Base-by-base conservation (phyloP, 2,113 vertebrate species). In the Crypturellus undulatus region DNA sequence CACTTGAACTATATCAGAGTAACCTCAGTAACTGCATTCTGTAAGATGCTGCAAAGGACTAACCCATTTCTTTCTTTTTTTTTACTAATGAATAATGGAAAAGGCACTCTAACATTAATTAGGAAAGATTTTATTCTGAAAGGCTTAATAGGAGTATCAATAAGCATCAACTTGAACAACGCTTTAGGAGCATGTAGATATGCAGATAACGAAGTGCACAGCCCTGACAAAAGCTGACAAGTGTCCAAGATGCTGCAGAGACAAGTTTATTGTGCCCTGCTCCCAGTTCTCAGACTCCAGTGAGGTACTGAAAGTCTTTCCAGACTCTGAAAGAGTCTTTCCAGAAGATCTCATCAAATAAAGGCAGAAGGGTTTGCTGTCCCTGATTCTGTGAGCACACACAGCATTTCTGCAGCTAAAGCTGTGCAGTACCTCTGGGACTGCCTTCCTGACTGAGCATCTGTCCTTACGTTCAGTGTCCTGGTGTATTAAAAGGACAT, bases 41-140 rank as follows among this genome's bases (percentile, higher is more conserved):
- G 89, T 51, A 92, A 94, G 80, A 92, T 58, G 73, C 71, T 95
- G 81, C 73, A 40, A 63, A 95, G 47, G 76, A 91, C 77, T 94
- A 95, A 78, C 78, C 89, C 47, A 45, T 87, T 92, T 95, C 64
- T 93, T 89, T 40, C 10, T 72, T 51, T 24, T 9, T 49, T 24
- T 49, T 22, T 24, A 20, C 87, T 92, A 26, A 96, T 96, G 96
- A 96, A 96, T 96, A 97, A 96, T 96, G 92, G 91, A 97, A 89
- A 67, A 95, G 80, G 68, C 87, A 93, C 67, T 96, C 78, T 70
- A 96, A 84, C 21, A 6, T 62, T 65, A 96, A 96, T 96, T 90
- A 94, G 79, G 79, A 14, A 85, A 73, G 71, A 76, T 94, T 95
- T 96, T 87, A 90, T 96, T 95, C 90, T 86, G 69, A 75, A 68